These are phyloP conservation scores for Argyrosomus japonicus DNA, from an alignment of 2,113 vertebrate species.

Conservation along the genomic window DNA sequence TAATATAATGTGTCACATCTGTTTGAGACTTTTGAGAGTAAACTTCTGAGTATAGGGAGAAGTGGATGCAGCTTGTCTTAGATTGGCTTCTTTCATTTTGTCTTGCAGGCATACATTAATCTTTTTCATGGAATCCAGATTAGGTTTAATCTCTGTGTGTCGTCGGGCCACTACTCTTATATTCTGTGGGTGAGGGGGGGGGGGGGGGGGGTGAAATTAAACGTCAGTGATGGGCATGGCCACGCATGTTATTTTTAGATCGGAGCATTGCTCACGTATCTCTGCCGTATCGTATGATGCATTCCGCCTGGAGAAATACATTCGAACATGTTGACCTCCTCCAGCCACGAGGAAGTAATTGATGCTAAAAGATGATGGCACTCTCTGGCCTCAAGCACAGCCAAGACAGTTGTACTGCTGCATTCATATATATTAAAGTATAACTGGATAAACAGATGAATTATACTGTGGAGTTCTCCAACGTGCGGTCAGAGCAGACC, in stretches of 20 bases:
- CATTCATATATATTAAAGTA: conserved; percentile 28
- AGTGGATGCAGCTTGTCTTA: conserved; percentile 17
- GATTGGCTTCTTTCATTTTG: conserved; percentile 36
- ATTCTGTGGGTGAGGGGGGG: conserved; percentile 17
- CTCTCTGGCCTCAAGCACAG: conserved; percentile 26
- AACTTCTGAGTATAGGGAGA: too few species aligned
- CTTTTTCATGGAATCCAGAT: conserved; percentile 37
- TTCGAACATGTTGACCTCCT: conserved; percentile 62
- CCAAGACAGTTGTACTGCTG: not conserved
- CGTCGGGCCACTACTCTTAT: conserved; percentile 4
- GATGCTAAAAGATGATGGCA: conserved; percentile 71
- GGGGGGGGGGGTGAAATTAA: conserved; percentile 23
- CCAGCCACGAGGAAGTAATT: conserved; percentile 73
- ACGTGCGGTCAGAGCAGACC: not conserved
- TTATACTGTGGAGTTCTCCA: not conserved
- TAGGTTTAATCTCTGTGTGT: conserved; percentile 41
- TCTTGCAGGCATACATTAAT: conserved; percentile 13
- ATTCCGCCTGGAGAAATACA: conserved; percentile 43
- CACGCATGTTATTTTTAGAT: conserved; percentile 69
- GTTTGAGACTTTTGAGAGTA: too few species aligned
- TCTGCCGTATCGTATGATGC: conserved; percentile 48
- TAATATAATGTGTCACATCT: too few species aligned
- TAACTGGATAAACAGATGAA: conserved; percentile 35
- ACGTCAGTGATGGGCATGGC: not conserved
- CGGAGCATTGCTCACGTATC: conserved; percentile 41